Conservation (phyloP, 2,888 invertebrate species). For the Trichacis sp. region DNA sequence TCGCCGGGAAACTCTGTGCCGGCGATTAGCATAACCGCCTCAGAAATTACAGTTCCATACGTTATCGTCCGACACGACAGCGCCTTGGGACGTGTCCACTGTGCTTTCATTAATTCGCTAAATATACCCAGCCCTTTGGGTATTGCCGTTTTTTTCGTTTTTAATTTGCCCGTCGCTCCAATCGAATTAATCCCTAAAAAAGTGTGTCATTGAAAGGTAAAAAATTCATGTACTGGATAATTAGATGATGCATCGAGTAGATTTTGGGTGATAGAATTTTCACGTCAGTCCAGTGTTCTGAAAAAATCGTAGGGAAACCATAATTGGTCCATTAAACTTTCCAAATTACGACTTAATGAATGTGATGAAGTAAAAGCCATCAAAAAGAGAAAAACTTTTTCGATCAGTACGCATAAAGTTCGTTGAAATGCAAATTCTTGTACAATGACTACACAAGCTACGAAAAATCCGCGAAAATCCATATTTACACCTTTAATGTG, state of each 20-base stretch:
- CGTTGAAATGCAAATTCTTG: slow-evolving; percentile 60
- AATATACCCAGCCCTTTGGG: slow-evolving; percentile 9
- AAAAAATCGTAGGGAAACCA: no score
- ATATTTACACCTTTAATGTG: no score
- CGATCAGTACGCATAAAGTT: slow-evolving; percentile 44
- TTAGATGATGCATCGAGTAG: no score
- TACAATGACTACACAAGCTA: slow-evolving; percentile 51
- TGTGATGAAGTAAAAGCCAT: slow-evolving; percentile 13
- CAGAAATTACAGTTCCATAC: slow-evolving; percentile 52
- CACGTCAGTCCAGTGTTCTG: no score
- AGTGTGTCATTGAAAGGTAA: neutral
- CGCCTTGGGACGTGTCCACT: slow-evolving; percentile 28
- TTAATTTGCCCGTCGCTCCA: neutral
- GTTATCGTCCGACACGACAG: slow-evolving; percentile 33
- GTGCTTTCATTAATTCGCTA: slow-evolving; percentile 40
- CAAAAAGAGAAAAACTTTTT: slow-evolving; percentile 20
- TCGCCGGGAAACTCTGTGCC: slow-evolving; percentile 47
- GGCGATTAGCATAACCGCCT: slow-evolving; percentile 58
- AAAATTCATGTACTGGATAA: neutral
- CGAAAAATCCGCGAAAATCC: no score
- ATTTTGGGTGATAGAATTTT: no score
- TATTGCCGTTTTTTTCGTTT: slow-evolving; percentile 6
- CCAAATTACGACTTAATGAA: no score
- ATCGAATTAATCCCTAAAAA: neutral
- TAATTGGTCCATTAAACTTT: neutral